A percentile compares a stretch with the other conserved stretches of the same genome.
Evolutionary conservation across 2,888 invertebrate genomes (phyloP).

Genomic region (Girardia tigrina): DNA sequence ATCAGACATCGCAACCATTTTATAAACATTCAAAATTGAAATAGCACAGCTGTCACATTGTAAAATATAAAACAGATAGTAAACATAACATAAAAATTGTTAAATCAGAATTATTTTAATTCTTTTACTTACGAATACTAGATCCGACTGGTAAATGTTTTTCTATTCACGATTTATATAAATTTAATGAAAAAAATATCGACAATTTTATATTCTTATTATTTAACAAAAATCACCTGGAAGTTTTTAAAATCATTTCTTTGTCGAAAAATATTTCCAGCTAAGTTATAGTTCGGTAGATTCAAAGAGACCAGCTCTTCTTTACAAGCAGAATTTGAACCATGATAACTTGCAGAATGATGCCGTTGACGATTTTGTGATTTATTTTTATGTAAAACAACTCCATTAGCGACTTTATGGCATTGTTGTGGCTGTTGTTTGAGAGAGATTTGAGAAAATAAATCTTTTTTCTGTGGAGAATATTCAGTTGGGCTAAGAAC

Average conservation of each 20-base stretch:
- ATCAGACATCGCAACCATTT: no score
- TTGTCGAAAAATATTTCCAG: slow-evolving; percentile 65
- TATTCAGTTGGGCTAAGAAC: not conserved
- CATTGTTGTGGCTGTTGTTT: not conserved
- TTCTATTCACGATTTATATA: no score
- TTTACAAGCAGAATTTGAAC: slow-evolving; percentile 19
- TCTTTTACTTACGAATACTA: no score
- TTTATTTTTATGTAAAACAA: not conserved
- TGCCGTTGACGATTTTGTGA: not conserved
- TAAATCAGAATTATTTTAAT: no score
- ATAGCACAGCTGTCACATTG: no score
- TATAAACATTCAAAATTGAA: no score
- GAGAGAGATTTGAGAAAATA: not conserved
- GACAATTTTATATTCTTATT: no score
- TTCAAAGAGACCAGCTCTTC: slow-evolving; percentile 23
- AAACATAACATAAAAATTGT: no score
- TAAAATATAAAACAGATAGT: no score
- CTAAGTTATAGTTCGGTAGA: not conserved
- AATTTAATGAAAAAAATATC: no score
- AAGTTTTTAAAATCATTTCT: slow-evolving; percentile 61
- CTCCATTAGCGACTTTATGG: not conserved
- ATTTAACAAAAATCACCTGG: no score
- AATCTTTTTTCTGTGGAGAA: not conserved
- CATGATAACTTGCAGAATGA: not conserved
- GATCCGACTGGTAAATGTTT: no score